These are phyloP conservation scores for Mirounga angustirostris DNA, from an alignment of 2,113 vertebrate species.

Conservation along the genomic window DNA sequence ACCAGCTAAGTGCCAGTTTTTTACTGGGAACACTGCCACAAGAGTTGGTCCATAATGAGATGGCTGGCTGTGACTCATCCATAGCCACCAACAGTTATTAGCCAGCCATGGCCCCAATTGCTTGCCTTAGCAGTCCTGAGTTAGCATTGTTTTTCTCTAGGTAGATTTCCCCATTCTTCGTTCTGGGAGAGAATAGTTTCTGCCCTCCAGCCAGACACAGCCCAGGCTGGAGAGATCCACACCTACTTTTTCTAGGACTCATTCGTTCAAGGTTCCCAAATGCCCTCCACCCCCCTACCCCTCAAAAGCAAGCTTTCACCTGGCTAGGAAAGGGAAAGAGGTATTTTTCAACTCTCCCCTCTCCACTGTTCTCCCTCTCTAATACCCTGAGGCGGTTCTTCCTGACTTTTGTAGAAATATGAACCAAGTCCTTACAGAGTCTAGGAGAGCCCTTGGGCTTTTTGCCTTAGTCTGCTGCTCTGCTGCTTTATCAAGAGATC, in stretches of 20 bases:
- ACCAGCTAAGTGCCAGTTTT: neutral
- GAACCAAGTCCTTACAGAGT: neutral
- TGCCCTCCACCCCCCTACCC: neutral
- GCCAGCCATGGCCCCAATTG: neutral
- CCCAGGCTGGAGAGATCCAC: conserved; percentile 26
- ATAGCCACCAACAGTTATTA: neutral
- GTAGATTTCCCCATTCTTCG: neutral
- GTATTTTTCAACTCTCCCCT: neutral
- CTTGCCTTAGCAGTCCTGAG: neutral
- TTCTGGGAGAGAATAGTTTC: conserved; percentile 32
- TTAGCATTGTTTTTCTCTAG: conserved; percentile 30
- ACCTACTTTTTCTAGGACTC: conserved; percentile 26
- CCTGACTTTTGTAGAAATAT: neutral
- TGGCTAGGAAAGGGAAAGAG: conserved; percentile 50
- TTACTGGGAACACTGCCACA: neutral
- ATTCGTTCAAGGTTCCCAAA: neutral
- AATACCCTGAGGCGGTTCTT: conserved; percentile 22
- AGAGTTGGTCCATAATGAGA: neutral
- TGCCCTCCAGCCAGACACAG: conserved; percentile 31
- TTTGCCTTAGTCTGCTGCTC: neutral
- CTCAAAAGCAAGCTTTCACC: neutral
- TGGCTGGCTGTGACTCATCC: conserved; percentile 1
- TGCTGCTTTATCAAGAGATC: conserved; percentile 8
- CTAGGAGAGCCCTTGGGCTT: conserved; percentile 21
- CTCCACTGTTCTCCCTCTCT: conserved; percentile 47